These are phyloP conservation scores for Onthophagus sagittarius DNA, from an alignment of 2,888 invertebrate genomes.

Conservation along the genomic window DNA sequence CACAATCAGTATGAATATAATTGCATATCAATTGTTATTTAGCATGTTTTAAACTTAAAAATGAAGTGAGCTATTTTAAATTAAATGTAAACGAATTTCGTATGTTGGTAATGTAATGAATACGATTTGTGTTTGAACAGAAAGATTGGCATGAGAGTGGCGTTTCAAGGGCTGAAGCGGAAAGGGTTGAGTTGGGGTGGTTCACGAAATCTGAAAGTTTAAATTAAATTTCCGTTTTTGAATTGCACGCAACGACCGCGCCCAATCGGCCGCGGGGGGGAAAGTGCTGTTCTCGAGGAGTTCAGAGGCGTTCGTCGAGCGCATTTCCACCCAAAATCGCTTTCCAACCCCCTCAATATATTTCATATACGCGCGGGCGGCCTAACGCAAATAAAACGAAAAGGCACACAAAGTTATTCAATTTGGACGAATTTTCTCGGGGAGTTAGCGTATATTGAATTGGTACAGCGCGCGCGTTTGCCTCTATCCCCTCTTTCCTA, in stretches of 20 bases:
- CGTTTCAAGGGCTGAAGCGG: not conserved
- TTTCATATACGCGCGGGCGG: constrained; percentile 20
- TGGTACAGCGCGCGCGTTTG: constrained; percentile 29
- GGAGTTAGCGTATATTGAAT: constrained; percentile 43
- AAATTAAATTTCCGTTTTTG: constrained; percentile 51
- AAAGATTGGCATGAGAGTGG: not conserved
- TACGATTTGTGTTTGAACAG: not conserved
- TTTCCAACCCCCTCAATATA: not conserved
- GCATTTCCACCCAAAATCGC: constrained; percentile 37
- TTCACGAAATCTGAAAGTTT: constrained; percentile 45
- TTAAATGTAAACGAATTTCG: not conserved
- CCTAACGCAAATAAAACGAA: constrained; percentile 43
- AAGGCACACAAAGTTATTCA: constrained; percentile 46
- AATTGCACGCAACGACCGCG: constrained; percentile 48
- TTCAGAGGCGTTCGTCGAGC: constrained; percentile 32
- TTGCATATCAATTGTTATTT: not conserved
- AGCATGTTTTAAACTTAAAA: too few species aligned
- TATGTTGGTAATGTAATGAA: not conserved
- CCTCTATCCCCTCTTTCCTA: not conserved
- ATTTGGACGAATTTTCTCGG: constrained; percentile 46
- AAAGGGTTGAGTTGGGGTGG: constrained; percentile 18
- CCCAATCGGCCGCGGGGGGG: constrained; percentile 41
- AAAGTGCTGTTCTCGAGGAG: constrained; percentile 16
- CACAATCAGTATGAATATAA: not conserved
- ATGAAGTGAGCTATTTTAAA: too few species aligned